Percentiles rank a stretch among this genome's conserved stretches.
phyloP scores from a whole-genome alignment of 2,888 invertebrate genomes.

The Melikaiella ostensackeni region DNA sequence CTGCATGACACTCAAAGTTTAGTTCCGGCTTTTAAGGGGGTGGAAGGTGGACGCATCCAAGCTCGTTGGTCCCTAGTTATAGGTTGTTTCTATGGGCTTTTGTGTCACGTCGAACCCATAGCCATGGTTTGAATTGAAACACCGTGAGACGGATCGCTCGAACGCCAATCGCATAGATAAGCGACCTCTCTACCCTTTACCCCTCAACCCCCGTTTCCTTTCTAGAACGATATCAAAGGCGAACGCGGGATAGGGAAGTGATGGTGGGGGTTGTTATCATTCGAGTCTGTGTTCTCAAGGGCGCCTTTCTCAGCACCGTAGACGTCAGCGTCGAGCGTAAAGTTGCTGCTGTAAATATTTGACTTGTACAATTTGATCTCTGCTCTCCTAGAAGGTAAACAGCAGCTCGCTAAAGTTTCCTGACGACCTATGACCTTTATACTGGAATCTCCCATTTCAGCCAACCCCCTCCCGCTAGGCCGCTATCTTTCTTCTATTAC shows the following conservation, averaged over 20 bases:
- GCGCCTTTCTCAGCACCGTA: neutral
- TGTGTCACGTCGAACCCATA: slow-evolving; percentile 48
- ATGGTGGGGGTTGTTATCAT: neutral
- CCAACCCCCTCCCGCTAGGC: too few species aligned
- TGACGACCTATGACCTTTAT: neutral
- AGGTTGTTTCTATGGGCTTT: slow-evolving; percentile 60
- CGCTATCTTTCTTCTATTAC: neutral
- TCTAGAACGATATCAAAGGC: slow-evolving; percentile 3
- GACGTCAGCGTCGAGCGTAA: neutral
- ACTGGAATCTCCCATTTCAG: neutral
- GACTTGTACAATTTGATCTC: slow-evolving; percentile 50
- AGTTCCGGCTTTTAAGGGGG: slow-evolving; percentile 24
- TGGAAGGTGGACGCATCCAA: slow-evolving; percentile 28
- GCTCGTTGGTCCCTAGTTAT: slow-evolving; percentile 63
- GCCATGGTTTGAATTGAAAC: slow-evolving; percentile 50
- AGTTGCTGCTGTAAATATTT: slow-evolving; percentile 50
- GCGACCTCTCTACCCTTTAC: neutral
- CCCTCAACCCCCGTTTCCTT: neutral
- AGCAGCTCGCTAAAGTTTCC: slow-evolving; percentile 46
- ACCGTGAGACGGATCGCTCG: slow-evolving; percentile 34
- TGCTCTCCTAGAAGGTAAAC: slow-evolving; percentile 24
- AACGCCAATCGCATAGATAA: slow-evolving; percentile 45
- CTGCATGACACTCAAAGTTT: slow-evolving; percentile 15
- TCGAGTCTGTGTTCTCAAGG: neutral
- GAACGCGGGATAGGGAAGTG: neutral